Evolutionary conservation across 1,140 invertebrate species (phyloP).

Genomic region (Camponotus vicinus): DNA sequence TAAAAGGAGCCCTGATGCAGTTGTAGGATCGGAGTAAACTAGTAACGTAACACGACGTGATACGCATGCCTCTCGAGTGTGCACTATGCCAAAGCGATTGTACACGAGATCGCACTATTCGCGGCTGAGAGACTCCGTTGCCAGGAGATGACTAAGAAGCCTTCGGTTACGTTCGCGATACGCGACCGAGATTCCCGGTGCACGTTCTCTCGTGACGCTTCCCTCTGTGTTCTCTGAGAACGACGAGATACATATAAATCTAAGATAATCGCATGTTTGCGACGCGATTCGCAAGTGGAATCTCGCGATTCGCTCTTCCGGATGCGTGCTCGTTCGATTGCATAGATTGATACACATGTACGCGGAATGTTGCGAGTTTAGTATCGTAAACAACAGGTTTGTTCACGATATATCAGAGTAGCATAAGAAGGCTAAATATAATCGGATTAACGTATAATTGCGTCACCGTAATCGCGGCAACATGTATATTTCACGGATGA

Average conservation of each 20-base stretch:
- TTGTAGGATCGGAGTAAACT: background rate
- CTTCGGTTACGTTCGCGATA: slow-evolving; percentile 48
- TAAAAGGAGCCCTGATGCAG: slow-evolving; percentile 11
- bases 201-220: slow-evolving; percentile 30
- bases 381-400: background rate
- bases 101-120: slow-evolving; percentile 56
- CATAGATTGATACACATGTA: background rate
- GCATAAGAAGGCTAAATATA: slow-evolving; percentile 47
- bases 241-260: slow-evolving; percentile 58
- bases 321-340: background rate
- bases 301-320: background rate
- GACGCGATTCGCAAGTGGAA: background rate
- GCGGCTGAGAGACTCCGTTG: slow-evolving; percentile 59
- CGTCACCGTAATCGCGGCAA: slow-evolving; percentile 10
- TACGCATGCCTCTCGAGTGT: background rate
- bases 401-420: slow-evolving; percentile 17
- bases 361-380: slow-evolving; percentile 5
- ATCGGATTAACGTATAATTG: slow-evolving; percentile 20
- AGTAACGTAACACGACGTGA: slow-evolving; percentile 33
- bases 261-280: slow-evolving; percentile 45
- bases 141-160: slow-evolving; percentile 65
- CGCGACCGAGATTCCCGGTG: slow-evolving; percentile 19
- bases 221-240: background rate
- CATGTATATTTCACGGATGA: slow-evolving; percentile 20
- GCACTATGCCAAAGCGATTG: slow-evolving; percentile 41